Evolutionary conservation across 1,140 invertebrate genomes (phyloP).

Genomic region (Euwallacea fornicatus): DNA sequence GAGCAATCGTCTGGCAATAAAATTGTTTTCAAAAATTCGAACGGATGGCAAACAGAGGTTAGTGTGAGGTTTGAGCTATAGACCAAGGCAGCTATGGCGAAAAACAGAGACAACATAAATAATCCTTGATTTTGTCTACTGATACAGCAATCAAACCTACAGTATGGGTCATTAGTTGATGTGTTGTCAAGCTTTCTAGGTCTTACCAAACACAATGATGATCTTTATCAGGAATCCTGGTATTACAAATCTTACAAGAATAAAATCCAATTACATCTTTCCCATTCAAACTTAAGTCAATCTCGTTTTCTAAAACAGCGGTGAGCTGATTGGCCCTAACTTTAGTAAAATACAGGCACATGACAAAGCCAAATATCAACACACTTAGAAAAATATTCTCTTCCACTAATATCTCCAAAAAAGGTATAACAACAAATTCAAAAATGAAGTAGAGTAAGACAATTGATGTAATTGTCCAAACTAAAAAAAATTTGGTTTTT

Average conservation of each 20-base stretch:
- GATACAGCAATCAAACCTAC: slow-evolving; percentile 74
- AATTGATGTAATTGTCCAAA: slow-evolving; percentile 67
- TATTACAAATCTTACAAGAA: slow-evolving; percentile 53
- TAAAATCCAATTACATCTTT: slow-evolving; percentile 38
- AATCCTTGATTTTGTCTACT: slow-evolving; percentile 65
- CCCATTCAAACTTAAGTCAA: slow-evolving; percentile 40
- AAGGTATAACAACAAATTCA: slow-evolving; percentile 63
- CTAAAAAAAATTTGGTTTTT: slow-evolving; percentile 65
- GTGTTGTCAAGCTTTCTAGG: background rate
- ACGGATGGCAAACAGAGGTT: slow-evolving; percentile 72
- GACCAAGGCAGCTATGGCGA: slow-evolving; percentile 62
- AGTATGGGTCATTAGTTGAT: slow-evolving; percentile 20
- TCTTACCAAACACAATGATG: slow-evolving; percentile 59
- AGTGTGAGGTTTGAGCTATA: slow-evolving; percentile 71
- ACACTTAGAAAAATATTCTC: slow-evolving; percentile 67
- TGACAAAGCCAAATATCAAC: slow-evolving; percentile 59
- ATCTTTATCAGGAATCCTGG: slow-evolving; percentile 54
- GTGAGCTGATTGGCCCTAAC: slow-evolving; percentile 46
- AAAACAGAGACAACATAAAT: slow-evolving; percentile 63
- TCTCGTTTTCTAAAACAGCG: slow-evolving; percentile 36
- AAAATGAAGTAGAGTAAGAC: slow-evolving; percentile 66
- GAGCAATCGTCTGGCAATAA: slow-evolving; percentile 71
- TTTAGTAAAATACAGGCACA: slow-evolving; percentile 63
- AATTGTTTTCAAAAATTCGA: slow-evolving; percentile 62
- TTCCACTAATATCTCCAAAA: slow-evolving; percentile 66